Base-by-base conservation (phyloP, 2,888 invertebrate species). In the Lysandra bellargus region DNA sequence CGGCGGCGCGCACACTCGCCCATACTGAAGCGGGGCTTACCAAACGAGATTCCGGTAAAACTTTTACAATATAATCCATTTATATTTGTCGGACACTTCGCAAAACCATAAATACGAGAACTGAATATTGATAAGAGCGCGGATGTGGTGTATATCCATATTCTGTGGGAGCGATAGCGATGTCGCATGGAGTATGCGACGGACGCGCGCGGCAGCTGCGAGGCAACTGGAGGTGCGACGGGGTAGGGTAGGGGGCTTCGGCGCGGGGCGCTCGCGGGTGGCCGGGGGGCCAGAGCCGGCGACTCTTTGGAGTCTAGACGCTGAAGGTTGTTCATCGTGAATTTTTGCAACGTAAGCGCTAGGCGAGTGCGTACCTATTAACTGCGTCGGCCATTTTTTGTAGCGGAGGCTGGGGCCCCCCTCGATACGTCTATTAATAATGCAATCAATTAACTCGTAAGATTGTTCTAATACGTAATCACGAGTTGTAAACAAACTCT, bases 41-140 rank as follows among this genome's bases (percentile, higher is more conserved):
- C 89, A 88, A 90, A 88, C 87, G 88, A 85, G 86, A 87, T 87
- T 87, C 86, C 86, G 84, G 86, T 84, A 86, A 86, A 92, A 93
- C 93, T 93, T 93, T 92, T 91, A 94, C 91, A 94, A 93, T 92
- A 94, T 94, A 94, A 94, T 94, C 94, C 94, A 94, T 94, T 93
- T 93, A 88, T 90, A 91, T 88, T 94, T 94, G 88, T 93, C 94
- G 86, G 91, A 91, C 84, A 94, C 89, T 92, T 93, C 91, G 88
- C 93, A 92, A 86, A 94, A 93, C 94, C 94, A 94, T 91, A 91
- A 89, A 91, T 92, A 93, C 83, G 91, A 89, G 87, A 93, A 94
- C 88, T 92, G 90, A 91, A 89, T 92, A 90, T 90, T 91, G 89
- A 90, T 89, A 88, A 90, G 92, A 88, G 90, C 90, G 91, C 92